Evolutionary conservation across 2,888 invertebrate genomes (phyloP).

Genomic region (Oscheius onirici): DNA sequence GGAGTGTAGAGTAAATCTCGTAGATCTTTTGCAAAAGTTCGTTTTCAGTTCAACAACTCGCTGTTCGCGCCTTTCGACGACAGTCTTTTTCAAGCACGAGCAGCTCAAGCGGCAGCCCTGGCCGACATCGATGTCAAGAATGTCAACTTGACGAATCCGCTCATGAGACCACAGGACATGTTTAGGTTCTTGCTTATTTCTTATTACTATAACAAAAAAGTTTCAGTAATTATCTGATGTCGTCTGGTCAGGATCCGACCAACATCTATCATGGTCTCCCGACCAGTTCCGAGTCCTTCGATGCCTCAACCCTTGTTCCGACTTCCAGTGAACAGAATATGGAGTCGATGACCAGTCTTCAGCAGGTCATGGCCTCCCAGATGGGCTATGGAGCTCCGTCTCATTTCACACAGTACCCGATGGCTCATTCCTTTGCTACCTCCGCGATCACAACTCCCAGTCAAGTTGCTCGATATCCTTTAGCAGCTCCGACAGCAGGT

Average conservation of each 20-base stretch:
- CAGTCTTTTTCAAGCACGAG: conserved; percentile 53
- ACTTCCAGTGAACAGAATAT: conserved; percentile 44
- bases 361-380: conserved; percentile 70
- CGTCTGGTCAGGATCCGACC: conserved; percentile 42
- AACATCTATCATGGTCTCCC: conserved; percentile 57
- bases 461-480: conserved; percentile 57
- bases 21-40: too few species aligned
- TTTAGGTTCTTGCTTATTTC: conserved; percentile 55
- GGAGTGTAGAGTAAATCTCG: too few species aligned
- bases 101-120: conserved; percentile 56
- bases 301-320: conserved; percentile 52
- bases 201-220: background rate
- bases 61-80: conserved; percentile 62
- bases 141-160: conserved; percentile 55
- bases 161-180: conserved; percentile 66
- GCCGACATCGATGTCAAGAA: conserved; percentile 70
- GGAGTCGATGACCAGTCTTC: conserved; percentile 56
- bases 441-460: conserved; percentile 40
- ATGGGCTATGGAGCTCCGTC: conserved; percentile 48
- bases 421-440: conserved; percentile 57
- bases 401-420: conserved; percentile 58
- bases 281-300: conserved; percentile 50
- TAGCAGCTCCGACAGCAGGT: conserved; percentile 55
- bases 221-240: conserved; percentile 57
- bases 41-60: conserved; percentile 55